These are phyloP conservation scores for Halcyon badia DNA, from an alignment of 2,797 vertebrate genomes.

Conservation along the genomic window DNA sequence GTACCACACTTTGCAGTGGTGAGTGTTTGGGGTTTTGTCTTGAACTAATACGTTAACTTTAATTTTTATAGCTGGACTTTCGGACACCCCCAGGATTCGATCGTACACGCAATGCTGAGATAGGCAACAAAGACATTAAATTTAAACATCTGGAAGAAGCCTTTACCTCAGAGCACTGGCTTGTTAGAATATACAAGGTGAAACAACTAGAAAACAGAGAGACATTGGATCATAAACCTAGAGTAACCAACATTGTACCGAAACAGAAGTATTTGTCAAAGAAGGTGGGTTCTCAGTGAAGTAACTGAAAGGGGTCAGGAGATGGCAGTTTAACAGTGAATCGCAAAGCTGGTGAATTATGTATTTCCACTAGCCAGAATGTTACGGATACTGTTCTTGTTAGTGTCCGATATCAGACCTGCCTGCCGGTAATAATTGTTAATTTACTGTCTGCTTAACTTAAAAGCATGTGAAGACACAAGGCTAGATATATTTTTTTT, in stretches of 20 bases:
- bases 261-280: conserved; percentile 99
- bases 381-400: conserved; percentile 51
- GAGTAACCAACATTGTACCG: conserved; percentile 89
- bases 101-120: conserved; percentile 97
- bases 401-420: conserved; percentile 55
- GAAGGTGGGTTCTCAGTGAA: conserved; percentile 88
- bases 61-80: conserved; percentile 92
- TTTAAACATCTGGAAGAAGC: conserved; percentile 99
- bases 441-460: conserved; percentile 63
- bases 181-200: conserved; percentile 99
- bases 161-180: conserved; percentile 99
- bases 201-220: conserved; percentile 97
- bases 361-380: conserved; percentile 56
- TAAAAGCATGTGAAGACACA: conserved; percentile 75
- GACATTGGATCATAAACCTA: conserved; percentile 92
- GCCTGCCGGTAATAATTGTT: conserved; percentile 56
- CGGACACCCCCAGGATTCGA: conserved; percentile 98
- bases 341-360: conserved; percentile 46
- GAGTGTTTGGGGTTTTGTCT: neutral
- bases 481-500: conserved; percentile 59
- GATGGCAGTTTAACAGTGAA: conserved; percentile 27
- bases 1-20: neutral
- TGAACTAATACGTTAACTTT: neutral
- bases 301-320: neutral
- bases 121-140: conserved; percentile 99